These are phyloP conservation scores for Petroica traversi DNA, from an alignment of 2,113 vertebrate genomes.

Conservation along the genomic window DNA sequence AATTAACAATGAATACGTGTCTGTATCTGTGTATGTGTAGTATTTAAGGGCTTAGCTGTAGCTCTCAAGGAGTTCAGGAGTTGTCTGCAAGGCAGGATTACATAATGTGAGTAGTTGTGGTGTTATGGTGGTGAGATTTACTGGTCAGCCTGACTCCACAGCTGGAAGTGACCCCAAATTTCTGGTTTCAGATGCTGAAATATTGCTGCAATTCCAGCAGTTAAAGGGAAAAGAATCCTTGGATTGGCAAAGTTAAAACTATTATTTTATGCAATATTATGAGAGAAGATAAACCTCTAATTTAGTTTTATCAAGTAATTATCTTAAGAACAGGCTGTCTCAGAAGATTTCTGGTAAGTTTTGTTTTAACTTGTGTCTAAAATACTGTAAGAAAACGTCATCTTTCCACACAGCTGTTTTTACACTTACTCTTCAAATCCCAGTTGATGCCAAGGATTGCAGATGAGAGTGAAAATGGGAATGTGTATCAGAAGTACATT, in stretches of 20 bases:
- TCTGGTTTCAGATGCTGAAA: neutral
- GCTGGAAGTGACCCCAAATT: neutral
- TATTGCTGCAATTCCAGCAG: neutral
- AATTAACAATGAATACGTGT: neutral
- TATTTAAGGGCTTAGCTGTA: neutral
- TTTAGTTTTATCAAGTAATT: neutral
- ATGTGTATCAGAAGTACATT: neutral
- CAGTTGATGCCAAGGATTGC: neutral
- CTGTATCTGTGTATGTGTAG: too few species aligned
- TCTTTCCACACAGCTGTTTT: neutral
- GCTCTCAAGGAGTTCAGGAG: neutral
- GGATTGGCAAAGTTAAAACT: neutral
- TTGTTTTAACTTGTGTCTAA: neutral
- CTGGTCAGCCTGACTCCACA: neutral
- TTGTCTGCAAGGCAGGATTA: neutral
- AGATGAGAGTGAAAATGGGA: neutral
- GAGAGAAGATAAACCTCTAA: neutral
- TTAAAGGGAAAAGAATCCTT: neutral
- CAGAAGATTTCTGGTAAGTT: neutral
- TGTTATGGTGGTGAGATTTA: neutral
- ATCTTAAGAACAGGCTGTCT: neutral
- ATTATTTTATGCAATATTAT: neutral
- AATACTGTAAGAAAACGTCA: neutral
- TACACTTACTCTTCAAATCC: neutral
- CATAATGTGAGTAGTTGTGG: neutral